A percentile compares a stretch with the other conserved stretches of the same genome.
Evolutionary conservation across 2,113 vertebrate genomes (phyloP).

Genomic region (Grammomys dolichurus): DNA sequence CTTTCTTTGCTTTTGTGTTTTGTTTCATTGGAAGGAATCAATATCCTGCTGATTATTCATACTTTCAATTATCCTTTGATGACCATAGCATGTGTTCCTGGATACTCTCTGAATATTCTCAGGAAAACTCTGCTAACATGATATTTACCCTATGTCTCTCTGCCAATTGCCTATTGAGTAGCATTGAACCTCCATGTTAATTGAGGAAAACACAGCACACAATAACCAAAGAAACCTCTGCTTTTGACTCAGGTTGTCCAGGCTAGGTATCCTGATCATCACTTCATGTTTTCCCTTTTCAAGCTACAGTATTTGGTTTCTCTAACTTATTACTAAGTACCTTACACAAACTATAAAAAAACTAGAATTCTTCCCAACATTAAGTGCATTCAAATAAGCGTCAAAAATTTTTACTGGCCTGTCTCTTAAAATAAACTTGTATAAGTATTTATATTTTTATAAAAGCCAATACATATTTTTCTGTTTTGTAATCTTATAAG

Average conservation of each 20-base stretch:
- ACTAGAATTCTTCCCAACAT: neutral
- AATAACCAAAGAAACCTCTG: neutral
- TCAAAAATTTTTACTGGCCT: neutral
- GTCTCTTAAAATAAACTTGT: neutral
- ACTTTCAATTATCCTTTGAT: neutral
- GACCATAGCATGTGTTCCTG: neutral
- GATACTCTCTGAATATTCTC: neutral
- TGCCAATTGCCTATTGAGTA: neutral
- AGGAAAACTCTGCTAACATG: neutral
- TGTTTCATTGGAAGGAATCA: neutral
- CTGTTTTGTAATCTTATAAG: neutral
- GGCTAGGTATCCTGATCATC: neutral
- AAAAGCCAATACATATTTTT: neutral
- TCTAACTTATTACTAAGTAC: neutral
- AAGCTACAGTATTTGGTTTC: neutral
- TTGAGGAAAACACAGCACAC: neutral
- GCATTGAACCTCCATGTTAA: neutral
- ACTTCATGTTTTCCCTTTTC: neutral
- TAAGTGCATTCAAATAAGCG: neutral
- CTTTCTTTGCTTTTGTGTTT: neutral
- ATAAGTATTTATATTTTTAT: neutral
- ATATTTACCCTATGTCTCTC: neutral
- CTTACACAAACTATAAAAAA: neutral
- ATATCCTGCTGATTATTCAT: conserved; percentile 8
- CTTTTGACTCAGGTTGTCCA: neutral